Evolutionary conservation across 1,140 invertebrate species (phyloP).

Genomic region (Yoshiicerus persimilis): DNA sequence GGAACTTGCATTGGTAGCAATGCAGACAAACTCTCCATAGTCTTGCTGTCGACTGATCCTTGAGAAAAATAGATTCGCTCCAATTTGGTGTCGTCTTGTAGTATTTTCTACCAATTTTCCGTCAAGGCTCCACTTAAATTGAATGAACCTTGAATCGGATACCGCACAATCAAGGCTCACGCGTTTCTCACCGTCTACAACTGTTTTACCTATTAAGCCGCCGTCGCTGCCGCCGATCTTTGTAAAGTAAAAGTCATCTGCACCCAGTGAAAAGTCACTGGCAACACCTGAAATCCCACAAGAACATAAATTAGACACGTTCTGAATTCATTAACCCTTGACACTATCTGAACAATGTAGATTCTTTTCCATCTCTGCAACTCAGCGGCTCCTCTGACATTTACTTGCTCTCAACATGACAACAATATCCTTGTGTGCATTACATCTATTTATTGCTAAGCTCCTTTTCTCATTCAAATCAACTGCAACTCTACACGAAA

Average conservation of each 20-base stretch:
- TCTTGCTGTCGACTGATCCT: constrained; percentile 62
- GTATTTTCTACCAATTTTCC: constrained; percentile 61
- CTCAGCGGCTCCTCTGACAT: neutral
- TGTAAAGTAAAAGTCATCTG: constrained; percentile 40
- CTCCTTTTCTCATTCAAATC: neutral
- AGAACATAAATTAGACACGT: neutral
- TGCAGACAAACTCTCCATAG: constrained; percentile 65
- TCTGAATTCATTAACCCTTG: neutral
- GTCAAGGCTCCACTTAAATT: constrained; percentile 64
- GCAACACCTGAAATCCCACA: neutral
- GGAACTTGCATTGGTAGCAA: constrained; percentile 62
- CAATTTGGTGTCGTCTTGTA: constrained; percentile 62
- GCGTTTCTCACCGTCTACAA: constrained; percentile 60
- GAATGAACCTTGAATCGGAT: constrained; percentile 58
- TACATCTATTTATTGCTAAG: neutral
- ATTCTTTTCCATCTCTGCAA: neutral
- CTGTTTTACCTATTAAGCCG: constrained; percentile 28
- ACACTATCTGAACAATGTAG: neutral
- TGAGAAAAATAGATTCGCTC: constrained; percentile 63
- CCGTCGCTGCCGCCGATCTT: constrained; percentile 27
- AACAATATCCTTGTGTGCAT: neutral
- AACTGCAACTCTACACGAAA: neutral
- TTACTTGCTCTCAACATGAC: neutral
- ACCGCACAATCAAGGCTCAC: constrained; percentile 63
- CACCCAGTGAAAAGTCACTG: neutral